Evolutionary conservation across 2,113 vertebrate genomes (phyloP), one percentile per base, ranked within the genome.

Genomic region (Pseudorhombus dupliciocellatus): DNA sequence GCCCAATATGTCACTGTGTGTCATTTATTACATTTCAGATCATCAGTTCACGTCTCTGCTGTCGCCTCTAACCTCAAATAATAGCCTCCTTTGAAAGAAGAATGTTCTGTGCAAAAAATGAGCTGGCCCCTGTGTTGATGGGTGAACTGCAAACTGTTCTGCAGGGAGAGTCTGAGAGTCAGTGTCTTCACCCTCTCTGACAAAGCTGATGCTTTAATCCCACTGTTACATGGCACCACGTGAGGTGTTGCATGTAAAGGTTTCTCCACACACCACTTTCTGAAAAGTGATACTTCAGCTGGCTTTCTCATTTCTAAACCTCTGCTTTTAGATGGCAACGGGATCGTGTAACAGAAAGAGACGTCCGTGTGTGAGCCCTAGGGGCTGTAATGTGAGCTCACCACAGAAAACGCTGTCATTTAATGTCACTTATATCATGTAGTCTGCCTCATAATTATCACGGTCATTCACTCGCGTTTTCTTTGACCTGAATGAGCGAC

Each of bases 21-120:
- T 73, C 80, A 60, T 76, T 73, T 84, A 73, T 84, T 72, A 71
- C n/a, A 1, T 83, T 81, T 72, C 80, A 85, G 71, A 44, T 84
- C 76, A 79, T 85, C 64, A 61, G 62, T 80, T 83, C 66, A 55
- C 53, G 20, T 85, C 68, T 81, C 62, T 37, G 31, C 69, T 1
- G 60, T 83, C 75, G 59, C 53, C 68, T 59, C 58, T 63, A 81
- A 81, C 70, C 80, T 60, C 16, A 18, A 51, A 55, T 51, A 63
- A 69, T 73, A 65, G 81, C 70, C 56, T 42, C 5, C 55, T 65
- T 80, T 31, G 16, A 53, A 15, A 72, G 21, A n/a, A 66, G 24
- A 44, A 59, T 65, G 50, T 51, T 48, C n/a, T n/a, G n/a, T 72
- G 50, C 48, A 52, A 67, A 69, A 79, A 72, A 81, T 72, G 48